Base-by-base conservation (phyloP, 1,140 invertebrate genomes). In the Drosophila leontia region DNA sequence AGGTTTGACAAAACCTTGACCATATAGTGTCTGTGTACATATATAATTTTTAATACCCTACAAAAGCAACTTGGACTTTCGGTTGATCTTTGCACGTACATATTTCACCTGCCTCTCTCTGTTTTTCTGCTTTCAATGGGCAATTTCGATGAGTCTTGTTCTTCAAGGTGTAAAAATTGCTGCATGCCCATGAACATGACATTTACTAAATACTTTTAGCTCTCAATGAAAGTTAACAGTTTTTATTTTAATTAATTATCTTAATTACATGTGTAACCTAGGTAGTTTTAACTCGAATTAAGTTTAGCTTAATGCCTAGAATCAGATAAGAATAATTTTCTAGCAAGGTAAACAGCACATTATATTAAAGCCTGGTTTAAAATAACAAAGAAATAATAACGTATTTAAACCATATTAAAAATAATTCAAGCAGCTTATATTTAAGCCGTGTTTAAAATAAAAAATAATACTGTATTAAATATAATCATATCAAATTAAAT, bases 1-100 rank as follows among this genome's bases (percentile, higher is more conserved):
- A 82, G 75, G 82, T 86, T 86, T 86, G 48, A 77, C 41, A 67
- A 83, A 84, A 87, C 83, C 83, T 87, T 87, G 84, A 87, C 83
- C 83, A 87, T 87, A 80, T 71, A 34, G 50, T 51, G 56, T 72
- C 62, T 45, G 56, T 71, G 53, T 62, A 45, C 64, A 68, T 74
- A 39, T 60, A 50, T 56, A 48, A 11, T 60, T 37, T 71, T 72
- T 41, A 39, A 78, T 74, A 70, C 67, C 48, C 62, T 70, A 71
- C 23, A 44, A 44, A 8, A 34, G 50, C 29, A n/a, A 34, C 19
- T 70, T 58, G 42, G 59, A 32, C 37, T 65, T 59, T 78, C 45
- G 63, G 48, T 65, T 82, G 44, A 41, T 11, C 32, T 60, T 51
- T 51, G 23, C 17, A 44, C 60, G 51, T 59, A 45, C 37, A 63